Base-by-base conservation (phyloP, 1,140 invertebrate species). In the Neuroterus valhalla region DNA sequence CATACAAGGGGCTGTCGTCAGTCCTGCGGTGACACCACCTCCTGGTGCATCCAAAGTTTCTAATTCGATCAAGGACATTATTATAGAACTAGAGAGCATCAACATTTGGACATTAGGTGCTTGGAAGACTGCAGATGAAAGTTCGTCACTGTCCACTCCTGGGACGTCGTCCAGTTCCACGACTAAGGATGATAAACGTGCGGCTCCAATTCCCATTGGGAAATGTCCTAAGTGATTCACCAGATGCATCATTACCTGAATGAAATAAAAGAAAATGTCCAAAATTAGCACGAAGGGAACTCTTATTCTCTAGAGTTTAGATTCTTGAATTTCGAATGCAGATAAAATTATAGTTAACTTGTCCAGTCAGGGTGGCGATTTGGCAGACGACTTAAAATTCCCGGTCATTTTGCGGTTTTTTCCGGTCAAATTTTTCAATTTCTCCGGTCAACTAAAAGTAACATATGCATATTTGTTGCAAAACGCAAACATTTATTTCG, bases 81-180 rank as follows among this genome's bases (percentile, higher is more conserved):
- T 92, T 11, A 98, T 93, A 12, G 94, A 94, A 74, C 94, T 93
- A 75, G 95, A 97, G 0, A 98, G 89, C 80, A 98, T 94, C 89
- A 99, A 95, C 67, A 98, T 91, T 91, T 98, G 94, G 78, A 96
- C 93, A 89, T 98, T 97, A 19, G 97, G 95, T n/a, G 96, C 94
- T 72, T 93, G 91, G 82, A 99, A 95, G 66, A 97, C 93, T 44
- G 96, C 93, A 8, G 93, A 91, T 45, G 93, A 94, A 5, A 98
- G 87, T 82, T 97, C 96, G 75, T 94, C 93, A 15, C 92, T 91
- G 43, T 91, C 88, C 10, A 94, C 90, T 71, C 94, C 92, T 1
- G 95, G 94, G n/a, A 96, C 93, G 89, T 99, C 98, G 86, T 98
- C 97, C 78, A 97, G 94, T 90, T 99, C 98, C 74, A 96, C 95